phyloP scores from a whole-genome alignment of 2,113 vertebrate genomes.

The Cygnus atratus region DNA sequence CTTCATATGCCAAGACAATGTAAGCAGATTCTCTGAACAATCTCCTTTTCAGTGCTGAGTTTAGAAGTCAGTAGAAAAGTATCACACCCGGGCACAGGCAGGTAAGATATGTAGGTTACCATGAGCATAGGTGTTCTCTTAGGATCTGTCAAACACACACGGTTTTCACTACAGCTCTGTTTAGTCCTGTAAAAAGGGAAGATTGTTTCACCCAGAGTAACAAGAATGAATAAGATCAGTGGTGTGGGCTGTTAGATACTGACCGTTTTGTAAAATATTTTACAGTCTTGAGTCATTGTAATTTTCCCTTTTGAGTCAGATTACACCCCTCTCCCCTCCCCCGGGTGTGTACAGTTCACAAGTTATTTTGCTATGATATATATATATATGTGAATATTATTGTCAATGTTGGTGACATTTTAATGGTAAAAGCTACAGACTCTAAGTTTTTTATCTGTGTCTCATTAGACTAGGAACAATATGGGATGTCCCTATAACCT shows the following conservation, averaged over 20 bases:
- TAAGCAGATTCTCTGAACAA: background rate
- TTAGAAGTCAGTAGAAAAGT: background rate
- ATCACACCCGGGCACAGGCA: background rate
- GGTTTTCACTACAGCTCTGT: background rate
- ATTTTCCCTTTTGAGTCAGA: background rate
- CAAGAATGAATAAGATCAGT: background rate
- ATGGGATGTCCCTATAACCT: rapidly evolving
- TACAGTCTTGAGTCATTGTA: background rate
- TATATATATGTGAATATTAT: background rate
- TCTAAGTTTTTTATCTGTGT: background rate
- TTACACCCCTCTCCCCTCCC: background rate
- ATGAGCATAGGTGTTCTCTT: background rate
- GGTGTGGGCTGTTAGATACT: background rate
- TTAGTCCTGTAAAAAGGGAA: background rate
- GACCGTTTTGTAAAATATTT: background rate
- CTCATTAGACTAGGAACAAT: background rate
- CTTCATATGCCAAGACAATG: background rate
- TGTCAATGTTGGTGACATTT: background rate
- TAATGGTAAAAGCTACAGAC: background rate
- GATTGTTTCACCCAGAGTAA: background rate
- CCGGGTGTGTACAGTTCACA: background rate
- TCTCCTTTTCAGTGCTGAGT: background rate
- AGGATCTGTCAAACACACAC: background rate
- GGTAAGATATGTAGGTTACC: background rate
- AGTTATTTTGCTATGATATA: background rate